These are phyloP conservation scores for Deladenus siricidicola DNA, from an alignment of 2,888 invertebrate genomes.

Conservation along the genomic window DNA sequence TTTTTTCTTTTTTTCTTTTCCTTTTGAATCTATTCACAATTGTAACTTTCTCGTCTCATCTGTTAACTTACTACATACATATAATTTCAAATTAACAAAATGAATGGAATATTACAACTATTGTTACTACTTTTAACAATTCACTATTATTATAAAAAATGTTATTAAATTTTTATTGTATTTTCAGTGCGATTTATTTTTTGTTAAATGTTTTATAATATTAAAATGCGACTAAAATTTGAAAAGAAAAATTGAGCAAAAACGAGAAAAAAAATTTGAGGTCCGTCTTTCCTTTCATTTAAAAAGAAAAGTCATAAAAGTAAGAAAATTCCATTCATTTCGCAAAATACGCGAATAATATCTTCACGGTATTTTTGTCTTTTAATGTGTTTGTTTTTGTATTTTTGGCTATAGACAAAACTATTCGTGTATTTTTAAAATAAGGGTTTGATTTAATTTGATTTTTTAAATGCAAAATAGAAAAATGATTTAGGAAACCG, in stretches of 20 bases:
- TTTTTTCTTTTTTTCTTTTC: not conserved
- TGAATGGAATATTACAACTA: not conserved
- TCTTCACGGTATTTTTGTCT: not conserved
- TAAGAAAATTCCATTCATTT: not conserved
- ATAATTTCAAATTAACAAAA: not conserved
- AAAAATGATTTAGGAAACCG: too few relatives aligned
- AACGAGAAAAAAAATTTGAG: too few relatives aligned
- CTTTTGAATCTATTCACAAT: not conserved
- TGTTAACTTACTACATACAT: too few relatives aligned
- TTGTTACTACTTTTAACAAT: not conserved
- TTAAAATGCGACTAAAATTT: not conserved
- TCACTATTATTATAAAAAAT: not conserved
- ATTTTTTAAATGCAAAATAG: too few relatives aligned
- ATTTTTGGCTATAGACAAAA: too few relatives aligned
- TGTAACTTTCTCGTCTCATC: too few relatives aligned
- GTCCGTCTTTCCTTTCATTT: not conserved
- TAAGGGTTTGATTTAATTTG: too few relatives aligned
- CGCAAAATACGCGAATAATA: not conserved
- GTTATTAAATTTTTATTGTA: not conserved
- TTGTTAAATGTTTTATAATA: not conserved
- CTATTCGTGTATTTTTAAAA: too few relatives aligned
- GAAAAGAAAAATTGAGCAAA: not conserved
- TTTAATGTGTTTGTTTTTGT: not conserved
- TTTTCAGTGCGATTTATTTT: not conserved
- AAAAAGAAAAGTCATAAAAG: not conserved